Evolutionary conservation across 2,113 vertebrate species (phyloP), one percentile per base, ranked within the genome.

Genomic region (Orcinus orca): DNA sequence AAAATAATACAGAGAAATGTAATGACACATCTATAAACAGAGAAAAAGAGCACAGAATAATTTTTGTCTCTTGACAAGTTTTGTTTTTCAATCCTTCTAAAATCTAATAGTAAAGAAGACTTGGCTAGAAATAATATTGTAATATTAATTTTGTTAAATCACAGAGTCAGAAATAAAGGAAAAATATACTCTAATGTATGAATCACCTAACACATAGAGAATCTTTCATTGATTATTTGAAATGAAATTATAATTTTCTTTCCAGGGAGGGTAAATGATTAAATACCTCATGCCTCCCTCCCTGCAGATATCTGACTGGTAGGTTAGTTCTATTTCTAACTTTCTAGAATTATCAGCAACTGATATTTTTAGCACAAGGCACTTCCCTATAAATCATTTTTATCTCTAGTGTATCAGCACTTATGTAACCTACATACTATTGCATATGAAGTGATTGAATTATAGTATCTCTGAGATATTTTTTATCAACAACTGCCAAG

Each of bases 351-450:
- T 77, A 97, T 97, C 93, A 93, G 95, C 96, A 92, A 92, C 67
- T 84, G 83, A 23, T 96, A 96, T 96, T 97, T 97, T 97, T 97
- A 97, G 96, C 93, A 74, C 86, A 91, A 90, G 89, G 15, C 36
- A 74, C 33, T 96, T 58, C 82, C 92, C 41, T 94, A 76, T 71
- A 95, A 97, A 60, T 91, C 82, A 96, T 87, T 85, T 84, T 82
- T 73, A 90, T 80, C 88, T 93, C 65, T 50, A 36, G 62, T 74
- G 58, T 88, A 90, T 93, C 68, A 84, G 82, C 33, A 41, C 14
- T 79, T 87, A 62, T 5, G 7, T 91, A 93, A 97, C 79, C 82
- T 80, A 88, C 50, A 91, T 44, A 80, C 15, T 68, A 50, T 29
- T 95, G 82, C 89, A 86, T 50, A 86, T 58, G 74, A 96, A 81